Percentiles rank a stretch among this genome's conserved stretches.
These are phyloP conservation scores for Lypha dubia DNA, from an alignment of 2,888 invertebrate species.

Conservation along the genomic window DNA sequence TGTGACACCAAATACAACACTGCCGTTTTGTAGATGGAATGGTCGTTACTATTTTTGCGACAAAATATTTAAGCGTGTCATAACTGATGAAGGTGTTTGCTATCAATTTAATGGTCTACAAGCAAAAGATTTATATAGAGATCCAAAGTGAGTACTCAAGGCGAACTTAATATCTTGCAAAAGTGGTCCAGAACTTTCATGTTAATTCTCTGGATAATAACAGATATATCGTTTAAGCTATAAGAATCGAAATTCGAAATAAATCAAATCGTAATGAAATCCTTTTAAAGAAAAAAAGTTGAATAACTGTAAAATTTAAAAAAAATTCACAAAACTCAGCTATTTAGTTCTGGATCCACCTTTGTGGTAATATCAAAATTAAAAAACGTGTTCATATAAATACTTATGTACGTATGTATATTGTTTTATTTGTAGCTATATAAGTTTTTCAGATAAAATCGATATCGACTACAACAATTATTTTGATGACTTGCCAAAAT, in stretches of 20 bases:
- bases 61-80: constrained; percentile 79
- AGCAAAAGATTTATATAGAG: constrained; percentile 79
- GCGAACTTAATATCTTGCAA: too few species aligned
- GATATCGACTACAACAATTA: constrained; percentile 78
- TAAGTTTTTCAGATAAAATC: constrained; percentile 78
- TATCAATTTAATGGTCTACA: constrained; percentile 82
- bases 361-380: neutral
- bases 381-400: too few species aligned
- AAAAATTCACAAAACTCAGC: too few species aligned
- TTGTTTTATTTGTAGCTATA: constrained; percentile 67
- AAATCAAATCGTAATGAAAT: too few species aligned
- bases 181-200: too few species aligned
- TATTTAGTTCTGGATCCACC: neutral
- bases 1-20: constrained; percentile 79
- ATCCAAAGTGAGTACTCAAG: constrained; percentile 70
- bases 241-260: too few species aligned
- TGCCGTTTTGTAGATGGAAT: constrained; percentile 81
- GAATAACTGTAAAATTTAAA: too few species aligned
- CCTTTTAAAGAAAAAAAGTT: too few species aligned
- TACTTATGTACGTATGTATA: too few species aligned
- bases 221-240: too few species aligned
- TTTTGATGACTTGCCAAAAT: constrained; percentile 74
- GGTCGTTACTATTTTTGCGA: constrained; percentile 81
- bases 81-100: constrained; percentile 82
- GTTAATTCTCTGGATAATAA: too few species aligned